Conservation (phyloP, 2,113 vertebrate species). For the Azemiops feae region DNA sequence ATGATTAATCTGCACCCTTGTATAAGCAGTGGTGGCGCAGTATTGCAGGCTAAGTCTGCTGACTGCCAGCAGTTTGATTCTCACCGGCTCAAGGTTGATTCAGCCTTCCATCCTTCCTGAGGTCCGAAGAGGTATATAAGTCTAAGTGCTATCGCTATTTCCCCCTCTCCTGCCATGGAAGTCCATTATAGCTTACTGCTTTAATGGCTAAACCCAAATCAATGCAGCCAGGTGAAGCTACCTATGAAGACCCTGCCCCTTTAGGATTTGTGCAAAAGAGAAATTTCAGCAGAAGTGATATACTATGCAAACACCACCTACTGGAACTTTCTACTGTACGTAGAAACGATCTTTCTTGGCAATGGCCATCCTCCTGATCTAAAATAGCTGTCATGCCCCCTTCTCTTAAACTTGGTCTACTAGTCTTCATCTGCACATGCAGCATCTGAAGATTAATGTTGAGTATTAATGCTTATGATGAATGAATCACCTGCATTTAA, state of each 20-base stretch:
- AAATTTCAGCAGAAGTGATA: neutral
- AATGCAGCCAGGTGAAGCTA: neutral
- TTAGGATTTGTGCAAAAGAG: neutral
- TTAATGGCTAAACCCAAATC: neutral
- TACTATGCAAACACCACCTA: neutral
- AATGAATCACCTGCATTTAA: neutral
- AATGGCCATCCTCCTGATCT: neutral
- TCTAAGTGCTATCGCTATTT: no score
- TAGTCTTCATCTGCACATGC: neutral
- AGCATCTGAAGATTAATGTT: neutral
- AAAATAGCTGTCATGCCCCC: neutral
- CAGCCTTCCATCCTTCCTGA: no score
- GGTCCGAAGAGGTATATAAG: no score
- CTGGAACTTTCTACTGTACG: neutral
- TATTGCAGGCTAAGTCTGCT: no score
- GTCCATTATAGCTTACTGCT: neutral
- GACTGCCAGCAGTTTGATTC: no score
- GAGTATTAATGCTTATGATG: neutral
- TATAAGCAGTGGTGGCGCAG: neutral
- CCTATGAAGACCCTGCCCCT: neutral
- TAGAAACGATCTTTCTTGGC: neutral
- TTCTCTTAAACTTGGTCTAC: neutral
- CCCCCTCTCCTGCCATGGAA: neutral
- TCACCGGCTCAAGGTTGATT: no score
- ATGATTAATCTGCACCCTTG: neutral